A percentile compares a stretch with the other conserved stretches of the same genome.
Conservation (phyloP, 2,113 vertebrate genomes). For the Pogona vitticeps region DNA sequence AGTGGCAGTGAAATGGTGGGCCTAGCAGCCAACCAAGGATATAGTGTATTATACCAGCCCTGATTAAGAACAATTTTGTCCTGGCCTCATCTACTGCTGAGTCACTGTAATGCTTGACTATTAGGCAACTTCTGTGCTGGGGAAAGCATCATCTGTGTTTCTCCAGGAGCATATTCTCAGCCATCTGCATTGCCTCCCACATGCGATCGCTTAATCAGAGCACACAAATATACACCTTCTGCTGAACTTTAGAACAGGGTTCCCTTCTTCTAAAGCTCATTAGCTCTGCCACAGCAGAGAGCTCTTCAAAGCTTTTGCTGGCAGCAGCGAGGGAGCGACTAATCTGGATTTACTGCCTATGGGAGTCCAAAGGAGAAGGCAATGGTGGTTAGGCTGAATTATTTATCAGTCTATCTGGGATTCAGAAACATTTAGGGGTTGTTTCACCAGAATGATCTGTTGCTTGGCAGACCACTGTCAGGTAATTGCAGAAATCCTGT, state of each 20-base stretch:
- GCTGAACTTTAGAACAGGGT: slow-evolving; percentile 57
- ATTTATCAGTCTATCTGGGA: slow-evolving; percentile 35
- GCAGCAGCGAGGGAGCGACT: slow-evolving; percentile 35
- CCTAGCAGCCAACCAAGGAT: neutral
- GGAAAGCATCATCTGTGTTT: slow-evolving; percentile 72
- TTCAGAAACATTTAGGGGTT: slow-evolving; percentile 28
- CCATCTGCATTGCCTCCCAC: slow-evolving; percentile 76
- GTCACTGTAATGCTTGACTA: slow-evolving; percentile 27
- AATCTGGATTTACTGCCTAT: slow-evolving; percentile 47
- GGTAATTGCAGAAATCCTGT: slow-evolving; percentile 12
- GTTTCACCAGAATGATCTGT: neutral
- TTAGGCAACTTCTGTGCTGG: slow-evolving; percentile 48
- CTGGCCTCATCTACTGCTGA: neutral
- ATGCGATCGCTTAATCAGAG: slow-evolving; percentile 67
- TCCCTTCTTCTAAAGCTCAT: slow-evolving; percentile 49
- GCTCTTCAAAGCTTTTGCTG: slow-evolving; percentile 58
- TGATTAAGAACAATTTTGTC: neutral
- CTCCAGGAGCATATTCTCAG: slow-evolving; percentile 72
- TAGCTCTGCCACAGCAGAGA: slow-evolving; percentile 47
- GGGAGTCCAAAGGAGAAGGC: slow-evolving; percentile 32
- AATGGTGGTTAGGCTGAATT: slow-evolving; percentile 13
- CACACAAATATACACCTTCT: slow-evolving; percentile 71
- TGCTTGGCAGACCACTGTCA: slow-evolving; percentile 9
- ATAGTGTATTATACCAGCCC: neutral
- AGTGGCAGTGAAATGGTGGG: too few species aligned